Percentiles rank a stretch among this genome's conserved stretches.
Evolutionary conservation across 2,113 vertebrate genomes (phyloP).

Genomic region (Myanophis thanlyinensis): DNA sequence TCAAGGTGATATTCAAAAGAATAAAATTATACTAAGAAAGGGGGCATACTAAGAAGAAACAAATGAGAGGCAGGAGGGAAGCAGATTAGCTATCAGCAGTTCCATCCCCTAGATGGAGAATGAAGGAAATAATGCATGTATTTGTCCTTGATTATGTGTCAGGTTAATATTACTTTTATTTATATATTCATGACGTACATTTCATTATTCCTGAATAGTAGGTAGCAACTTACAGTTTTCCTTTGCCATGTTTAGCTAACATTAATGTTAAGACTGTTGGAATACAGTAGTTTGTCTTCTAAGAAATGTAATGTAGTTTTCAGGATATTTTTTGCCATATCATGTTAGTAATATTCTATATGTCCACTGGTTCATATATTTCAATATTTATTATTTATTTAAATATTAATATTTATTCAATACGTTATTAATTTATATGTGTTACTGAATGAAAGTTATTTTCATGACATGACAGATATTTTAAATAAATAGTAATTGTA

Average conservation of each 20-base stretch:
- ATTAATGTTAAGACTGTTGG: background rate
- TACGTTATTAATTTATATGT: background rate
- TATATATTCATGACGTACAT: background rate
- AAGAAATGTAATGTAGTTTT: background rate
- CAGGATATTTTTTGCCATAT: no score
- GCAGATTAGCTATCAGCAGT: background rate
- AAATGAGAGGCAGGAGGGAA: background rate
- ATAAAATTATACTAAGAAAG: background rate
- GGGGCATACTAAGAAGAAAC: background rate
- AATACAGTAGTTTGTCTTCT: background rate
- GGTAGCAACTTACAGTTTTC: background rate
- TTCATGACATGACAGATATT: background rate
- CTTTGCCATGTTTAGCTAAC: background rate
- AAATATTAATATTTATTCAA: no score
- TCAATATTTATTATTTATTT: background rate
- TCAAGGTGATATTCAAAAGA: background rate
- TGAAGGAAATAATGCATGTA: conserved; percentile 1
- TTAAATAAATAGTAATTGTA: background rate
- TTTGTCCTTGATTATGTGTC: background rate
- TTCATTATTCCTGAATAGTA: background rate
- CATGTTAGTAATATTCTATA: background rate
- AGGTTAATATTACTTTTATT: background rate
- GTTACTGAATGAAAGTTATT: background rate
- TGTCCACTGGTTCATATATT: background rate
- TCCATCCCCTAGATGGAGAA: background rate